phyloP scores from a whole-genome alignment of 2,888 invertebrate species.

The Hirtodrosophila cameraria region DNA sequence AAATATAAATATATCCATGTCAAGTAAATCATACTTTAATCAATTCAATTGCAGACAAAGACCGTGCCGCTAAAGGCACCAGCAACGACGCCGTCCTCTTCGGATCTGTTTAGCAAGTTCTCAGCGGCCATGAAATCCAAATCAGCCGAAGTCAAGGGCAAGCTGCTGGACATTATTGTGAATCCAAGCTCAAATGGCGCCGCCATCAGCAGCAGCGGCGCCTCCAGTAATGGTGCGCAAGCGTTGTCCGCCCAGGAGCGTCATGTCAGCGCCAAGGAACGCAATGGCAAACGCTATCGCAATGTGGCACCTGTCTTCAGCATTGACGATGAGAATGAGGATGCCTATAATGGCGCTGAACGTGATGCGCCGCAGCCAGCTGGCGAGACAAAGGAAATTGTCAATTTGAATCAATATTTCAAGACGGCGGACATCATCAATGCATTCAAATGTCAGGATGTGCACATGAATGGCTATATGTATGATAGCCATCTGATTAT shows the following conservation, averaged over 20 bases:
- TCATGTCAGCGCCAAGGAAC: constrained; percentile 93
- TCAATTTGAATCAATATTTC: constrained; percentile 91
- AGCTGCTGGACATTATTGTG: constrained; percentile 96
- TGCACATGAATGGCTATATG: constrained; percentile 94
- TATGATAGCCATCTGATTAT: constrained; percentile 94
- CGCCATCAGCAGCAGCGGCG: constrained; percentile 10
- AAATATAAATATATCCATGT: neutral
- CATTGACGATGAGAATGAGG: constrained; percentile 94
- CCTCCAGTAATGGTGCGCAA: constrained; percentile 42
- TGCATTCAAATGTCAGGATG: constrained; percentile 96
- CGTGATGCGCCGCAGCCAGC: constrained; percentile 83
- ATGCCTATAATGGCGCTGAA: constrained; percentile 67
- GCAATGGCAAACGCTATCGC: constrained; percentile 93
- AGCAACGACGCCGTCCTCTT: constrained; percentile 82
- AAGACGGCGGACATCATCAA: constrained; percentile 93
- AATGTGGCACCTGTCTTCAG: constrained; percentile 97
- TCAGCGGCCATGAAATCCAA: constrained; percentile 95
- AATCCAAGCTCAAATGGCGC: constrained; percentile 86
- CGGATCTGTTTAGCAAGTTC: constrained; percentile 92
- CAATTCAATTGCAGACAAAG: constrained; percentile 43
- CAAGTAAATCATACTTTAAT: neutral
- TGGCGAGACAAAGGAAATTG: constrained; percentile 90
- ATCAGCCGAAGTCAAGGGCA: constrained; percentile 95
- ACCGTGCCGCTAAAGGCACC: constrained; percentile 34
- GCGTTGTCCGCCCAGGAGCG: constrained; percentile 85